These are phyloP conservation scores for Podargus strigoides DNA, from an alignment of 2,797 vertebrate species.

Conservation along the genomic window DNA sequence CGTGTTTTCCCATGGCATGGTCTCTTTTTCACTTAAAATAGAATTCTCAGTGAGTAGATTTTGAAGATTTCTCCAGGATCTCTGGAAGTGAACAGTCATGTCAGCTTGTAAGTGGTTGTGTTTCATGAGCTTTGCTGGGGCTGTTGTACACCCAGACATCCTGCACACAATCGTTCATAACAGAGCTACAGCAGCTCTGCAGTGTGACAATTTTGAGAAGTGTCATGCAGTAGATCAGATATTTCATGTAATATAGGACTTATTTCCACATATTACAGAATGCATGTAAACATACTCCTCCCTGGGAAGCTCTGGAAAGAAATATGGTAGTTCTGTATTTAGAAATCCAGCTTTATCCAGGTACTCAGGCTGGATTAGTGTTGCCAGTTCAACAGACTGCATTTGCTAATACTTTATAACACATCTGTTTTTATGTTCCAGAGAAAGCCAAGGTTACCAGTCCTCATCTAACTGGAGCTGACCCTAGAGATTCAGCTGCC, in stretches of 20 bases:
- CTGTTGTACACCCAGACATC: neutral
- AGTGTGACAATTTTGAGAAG: neutral
- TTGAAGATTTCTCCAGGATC: neutral
- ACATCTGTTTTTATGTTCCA: neutral
- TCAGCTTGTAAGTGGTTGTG: neutral
- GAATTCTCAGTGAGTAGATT: neutral
- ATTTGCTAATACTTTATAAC: neutral
- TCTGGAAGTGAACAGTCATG: neutral
- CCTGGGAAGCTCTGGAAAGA: neutral
- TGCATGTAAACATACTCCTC: neutral
- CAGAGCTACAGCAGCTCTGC: neutral
- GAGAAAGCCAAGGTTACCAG: neutral
- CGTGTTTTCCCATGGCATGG: neutral
- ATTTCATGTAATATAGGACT: neutral
- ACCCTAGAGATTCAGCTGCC: neutral
- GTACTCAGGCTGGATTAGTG: neutral
- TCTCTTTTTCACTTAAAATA: neutral
- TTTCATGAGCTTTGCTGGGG: neutral
- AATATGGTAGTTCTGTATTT: neutral
- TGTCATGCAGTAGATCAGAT: neutral
- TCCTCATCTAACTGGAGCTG: neutral
- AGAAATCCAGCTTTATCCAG: neutral
- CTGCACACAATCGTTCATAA: neutral
- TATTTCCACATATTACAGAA: neutral
- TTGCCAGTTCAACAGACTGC: neutral